Percentiles rank a stretch among this genome's conserved stretches.
phyloP scores from a whole-genome alignment of 1,140 invertebrate genomes.

The Panulirus ornatus region DNA sequence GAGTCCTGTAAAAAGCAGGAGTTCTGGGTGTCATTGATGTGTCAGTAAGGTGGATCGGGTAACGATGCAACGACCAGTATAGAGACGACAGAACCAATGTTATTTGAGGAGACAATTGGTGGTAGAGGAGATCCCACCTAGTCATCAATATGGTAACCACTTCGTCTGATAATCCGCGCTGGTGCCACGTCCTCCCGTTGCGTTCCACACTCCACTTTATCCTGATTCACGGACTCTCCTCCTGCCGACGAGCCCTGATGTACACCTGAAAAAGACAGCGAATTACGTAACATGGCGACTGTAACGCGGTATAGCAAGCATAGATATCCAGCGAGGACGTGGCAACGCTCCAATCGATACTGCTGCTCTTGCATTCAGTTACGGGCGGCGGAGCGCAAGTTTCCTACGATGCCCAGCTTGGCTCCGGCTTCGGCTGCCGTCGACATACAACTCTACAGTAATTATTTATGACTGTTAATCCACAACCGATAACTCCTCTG shows the following conservation, averaged over 20 bases:
- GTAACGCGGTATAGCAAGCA: neutral
- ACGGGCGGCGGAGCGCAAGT: conserved; percentile 23
- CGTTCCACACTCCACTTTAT: neutral
- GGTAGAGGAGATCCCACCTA: conserved; percentile 51
- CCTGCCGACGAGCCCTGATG: neutral
- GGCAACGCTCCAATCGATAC: conserved; percentile 65
- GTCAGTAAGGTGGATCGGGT: too few relatives aligned
- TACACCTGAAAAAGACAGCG: neutral
- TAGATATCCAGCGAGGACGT: neutral
- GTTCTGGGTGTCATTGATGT: too few relatives aligned
- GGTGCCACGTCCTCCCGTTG: conserved; percentile 14
- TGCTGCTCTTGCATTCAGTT: conserved; percentile 64
- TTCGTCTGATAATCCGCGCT: conserved; percentile 52
- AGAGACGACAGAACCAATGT: conserved; percentile 43
- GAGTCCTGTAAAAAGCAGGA: too few relatives aligned
- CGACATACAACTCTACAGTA: too few relatives aligned
- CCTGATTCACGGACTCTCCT: too few relatives aligned
- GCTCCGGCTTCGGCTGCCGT: conserved; percentile 34
- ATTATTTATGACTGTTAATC: too few relatives aligned
- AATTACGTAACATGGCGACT: neutral
- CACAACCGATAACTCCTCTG: too few relatives aligned
- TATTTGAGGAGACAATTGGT: conserved; percentile 69
- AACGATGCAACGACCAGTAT: too few relatives aligned
- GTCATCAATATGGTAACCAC: conserved; percentile 68
- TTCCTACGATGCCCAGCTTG: neutral